Evolutionary conservation across 2,888 invertebrate species (phyloP).

Genomic region (Poecilobothrus nobilitatus): DNA sequence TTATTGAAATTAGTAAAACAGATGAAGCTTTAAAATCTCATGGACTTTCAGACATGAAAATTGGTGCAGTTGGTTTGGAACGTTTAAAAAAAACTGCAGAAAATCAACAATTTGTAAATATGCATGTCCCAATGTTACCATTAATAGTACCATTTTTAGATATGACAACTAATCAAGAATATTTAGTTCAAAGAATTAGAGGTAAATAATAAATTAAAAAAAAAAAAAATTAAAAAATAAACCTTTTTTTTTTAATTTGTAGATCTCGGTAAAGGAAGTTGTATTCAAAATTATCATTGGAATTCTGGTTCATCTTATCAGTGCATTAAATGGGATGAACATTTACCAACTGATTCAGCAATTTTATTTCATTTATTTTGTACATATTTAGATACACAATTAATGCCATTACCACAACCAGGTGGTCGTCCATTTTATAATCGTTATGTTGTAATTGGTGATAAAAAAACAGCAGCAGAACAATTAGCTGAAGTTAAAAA

Average conservation of each 20-base stretch:
- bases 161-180: slow-evolving; percentile 74
- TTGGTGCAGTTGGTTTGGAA: slow-evolving; percentile 63
- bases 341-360: slow-evolving; percentile 78
- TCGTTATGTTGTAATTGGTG: slow-evolving; percentile 45
- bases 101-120: slow-evolving; percentile 40
- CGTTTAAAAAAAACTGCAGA: slow-evolving; percentile 65
- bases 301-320: slow-evolving; percentile 66
- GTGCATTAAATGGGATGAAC: slow-evolving; percentile 70
- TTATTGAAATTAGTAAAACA: slow-evolving; percentile 61
- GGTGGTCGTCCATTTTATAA: slow-evolving; percentile 55
- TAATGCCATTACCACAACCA: slow-evolving; percentile 58
- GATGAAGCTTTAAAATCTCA: slow-evolving; percentile 62
- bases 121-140: slow-evolving; percentile 41
- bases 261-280: slow-evolving; percentile 73
- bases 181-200: slow-evolving; percentile 68
- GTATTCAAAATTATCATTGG: slow-evolving; percentile 85
- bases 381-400: slow-evolving; percentile 76
- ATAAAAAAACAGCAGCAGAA: slow-evolving; percentile 41
- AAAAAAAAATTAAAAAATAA: neutral
- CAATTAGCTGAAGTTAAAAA: slow-evolving; percentile 38
- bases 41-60: slow-evolving; percentile 57
- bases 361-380: slow-evolving; percentile 77
- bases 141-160: slow-evolving; percentile 71
- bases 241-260: slow-evolving; percentile 22
- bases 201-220: slow-evolving; percentile 39